Percentiles rank a stretch among this genome's conserved stretches.
Conservation (phyloP, 2,888 invertebrate species). For the Cryptocheilus praepositus region DNA sequence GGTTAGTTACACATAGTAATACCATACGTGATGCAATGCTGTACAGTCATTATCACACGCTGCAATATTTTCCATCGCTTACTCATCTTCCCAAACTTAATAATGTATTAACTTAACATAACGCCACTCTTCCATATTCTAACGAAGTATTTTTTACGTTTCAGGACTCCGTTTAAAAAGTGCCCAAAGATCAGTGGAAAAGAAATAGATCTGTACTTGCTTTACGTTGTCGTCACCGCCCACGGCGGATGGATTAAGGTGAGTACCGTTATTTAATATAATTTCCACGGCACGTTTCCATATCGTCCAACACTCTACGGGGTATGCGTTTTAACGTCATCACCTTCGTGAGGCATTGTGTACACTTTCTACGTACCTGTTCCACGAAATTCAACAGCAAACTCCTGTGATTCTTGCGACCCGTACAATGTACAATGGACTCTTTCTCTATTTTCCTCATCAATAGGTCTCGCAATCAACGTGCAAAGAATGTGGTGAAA, state of each 20-base stretch:
- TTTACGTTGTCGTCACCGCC: constrained; percentile 93
- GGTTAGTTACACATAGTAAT: no score
- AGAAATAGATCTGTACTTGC: constrained; percentile 92
- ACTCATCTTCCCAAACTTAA: neutral
- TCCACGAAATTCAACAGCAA: no score
- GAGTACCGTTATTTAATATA: constrained; percentile 57
- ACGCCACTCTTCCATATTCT: neutral
- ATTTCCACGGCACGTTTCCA: neutral
- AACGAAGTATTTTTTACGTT: constrained; percentile 48
- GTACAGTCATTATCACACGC: no score
- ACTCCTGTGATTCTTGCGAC: no score
- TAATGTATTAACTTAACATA: neutral
- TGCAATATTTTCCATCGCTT: neutral
- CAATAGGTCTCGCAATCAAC: no score
- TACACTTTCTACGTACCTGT: no score
- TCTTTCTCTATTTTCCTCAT: no score
- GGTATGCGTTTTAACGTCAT: no score
- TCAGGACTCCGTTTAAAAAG: constrained; percentile 81
- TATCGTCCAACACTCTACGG: neutral
- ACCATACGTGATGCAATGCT: no score
- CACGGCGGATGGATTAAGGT: constrained; percentile 98
- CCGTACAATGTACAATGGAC: no score
- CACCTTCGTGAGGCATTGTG: no score
- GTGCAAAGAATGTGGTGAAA: no score
- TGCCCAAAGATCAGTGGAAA: constrained; percentile 88